Conservation (phyloP, 2,888 invertebrate species). For the Caenorhabditis sp. region DNA sequence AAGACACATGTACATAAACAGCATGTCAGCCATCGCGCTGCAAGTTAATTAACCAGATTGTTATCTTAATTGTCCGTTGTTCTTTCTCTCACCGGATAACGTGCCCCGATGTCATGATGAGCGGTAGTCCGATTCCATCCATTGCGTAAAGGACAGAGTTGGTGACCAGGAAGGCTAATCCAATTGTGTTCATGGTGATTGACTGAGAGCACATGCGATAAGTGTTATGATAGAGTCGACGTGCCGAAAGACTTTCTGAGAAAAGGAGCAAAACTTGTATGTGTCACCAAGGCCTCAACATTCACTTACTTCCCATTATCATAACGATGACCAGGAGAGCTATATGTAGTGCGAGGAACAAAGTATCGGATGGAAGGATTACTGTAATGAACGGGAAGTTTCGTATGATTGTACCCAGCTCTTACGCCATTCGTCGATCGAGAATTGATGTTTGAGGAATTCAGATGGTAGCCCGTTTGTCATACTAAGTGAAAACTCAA, state of each 20-base stretch:
- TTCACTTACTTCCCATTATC: conserved; percentile 85
- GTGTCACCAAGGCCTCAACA: too few relatives aligned
- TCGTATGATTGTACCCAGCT: conserved; percentile 75
- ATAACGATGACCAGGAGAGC: conserved; percentile 88
- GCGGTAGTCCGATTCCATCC: conserved; percentile 87
- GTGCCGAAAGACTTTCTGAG: conserved; percentile 56
- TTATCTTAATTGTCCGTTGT: conserved; percentile 29
- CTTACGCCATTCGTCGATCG: conserved; percentile 96
- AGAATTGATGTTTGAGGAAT: conserved; percentile 93
- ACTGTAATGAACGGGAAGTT: conserved; percentile 86
- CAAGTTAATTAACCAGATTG: conserved; percentile 49
- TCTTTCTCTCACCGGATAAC: conserved; percentile 67
- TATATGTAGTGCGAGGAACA: conserved; percentile 89
- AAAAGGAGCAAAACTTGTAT: neutral
- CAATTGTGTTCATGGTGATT: conserved; percentile 54
- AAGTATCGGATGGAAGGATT: conserved; percentile 90
- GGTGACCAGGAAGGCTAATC: conserved; percentile 81
- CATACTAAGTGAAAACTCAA: conserved; percentile 90
- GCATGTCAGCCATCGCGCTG: conserved; percentile 66
- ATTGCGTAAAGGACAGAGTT: conserved; percentile 90
- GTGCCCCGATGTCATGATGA: conserved; percentile 84
- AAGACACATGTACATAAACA: conserved; percentile 64
- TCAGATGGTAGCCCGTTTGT: conserved; percentile 91
- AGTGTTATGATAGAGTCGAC: conserved; percentile 67
- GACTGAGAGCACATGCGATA: conserved; percentile 66